Percentiles rank a stretch among this genome's conserved stretches.
phyloP scores from a whole-genome alignment of 2,797 vertebrate species.

The Sciaenops ocellatus region DNA sequence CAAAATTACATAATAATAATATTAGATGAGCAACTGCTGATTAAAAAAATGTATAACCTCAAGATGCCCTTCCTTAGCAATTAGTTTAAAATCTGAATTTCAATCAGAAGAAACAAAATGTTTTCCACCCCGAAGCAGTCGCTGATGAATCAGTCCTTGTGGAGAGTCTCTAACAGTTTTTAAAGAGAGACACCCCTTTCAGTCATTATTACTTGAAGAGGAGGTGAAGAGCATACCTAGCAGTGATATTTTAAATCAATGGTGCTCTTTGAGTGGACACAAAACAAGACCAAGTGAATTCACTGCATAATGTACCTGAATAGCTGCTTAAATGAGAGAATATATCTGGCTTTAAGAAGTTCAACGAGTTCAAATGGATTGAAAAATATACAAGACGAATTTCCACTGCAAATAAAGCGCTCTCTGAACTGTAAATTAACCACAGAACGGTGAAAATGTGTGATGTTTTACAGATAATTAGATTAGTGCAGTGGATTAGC shows the following conservation, averaged over 20 bases:
- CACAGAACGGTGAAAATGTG: constrained; percentile 10
- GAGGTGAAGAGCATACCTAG: constrained; percentile 3
- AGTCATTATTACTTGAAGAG: background rate
- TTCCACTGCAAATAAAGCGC: constrained; percentile 55
- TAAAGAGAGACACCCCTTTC: background rate
- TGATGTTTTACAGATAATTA: constrained; percentile 50
- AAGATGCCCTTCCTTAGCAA: constrained; percentile 25
- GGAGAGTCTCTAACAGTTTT: background rate
- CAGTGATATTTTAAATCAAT: background rate
- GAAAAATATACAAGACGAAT: constrained; percentile 29
- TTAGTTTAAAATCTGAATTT: constrained; percentile 22
- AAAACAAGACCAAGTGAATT: constrained; percentile 26
- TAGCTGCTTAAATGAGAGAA: background rate
- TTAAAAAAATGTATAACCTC: constrained; percentile 13
- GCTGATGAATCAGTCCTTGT: constrained; percentile 17
- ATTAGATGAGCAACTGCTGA: constrained; percentile 14
- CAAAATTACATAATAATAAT: constrained; percentile 13
- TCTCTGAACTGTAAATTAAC: constrained; percentile 34
- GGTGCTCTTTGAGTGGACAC: background rate
- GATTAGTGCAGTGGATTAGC: constrained; percentile 9
- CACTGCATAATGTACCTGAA: background rate
- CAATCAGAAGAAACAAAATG: background rate
- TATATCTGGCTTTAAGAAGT: constrained; percentile 10
- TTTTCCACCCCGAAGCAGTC: constrained; percentile 8
- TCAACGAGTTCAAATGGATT: constrained; percentile 28